Percentiles rank a stretch among this genome's conserved stretches.
These are phyloP conservation scores for Campopleginae sp. DNA, from an alignment of 2,888 invertebrate genomes.

Conservation along the genomic window DNA sequence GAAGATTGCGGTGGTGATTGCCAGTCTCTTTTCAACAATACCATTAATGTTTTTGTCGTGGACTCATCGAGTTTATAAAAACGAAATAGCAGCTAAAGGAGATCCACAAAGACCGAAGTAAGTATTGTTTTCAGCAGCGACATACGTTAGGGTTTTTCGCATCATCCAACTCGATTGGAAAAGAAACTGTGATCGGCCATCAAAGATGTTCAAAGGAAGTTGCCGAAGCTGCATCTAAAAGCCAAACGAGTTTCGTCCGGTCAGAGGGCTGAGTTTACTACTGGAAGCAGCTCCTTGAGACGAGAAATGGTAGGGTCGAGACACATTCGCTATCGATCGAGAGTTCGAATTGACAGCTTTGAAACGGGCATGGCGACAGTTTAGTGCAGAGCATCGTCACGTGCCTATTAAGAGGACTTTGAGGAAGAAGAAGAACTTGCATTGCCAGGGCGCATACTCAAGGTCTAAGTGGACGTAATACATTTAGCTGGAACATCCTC, in stretches of 20 bases:
- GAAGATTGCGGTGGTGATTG: constrained; percentile 25
- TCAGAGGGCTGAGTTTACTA: constrained; percentile 15
- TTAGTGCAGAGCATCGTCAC: constrained; percentile 12
- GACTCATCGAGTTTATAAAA: not conserved
- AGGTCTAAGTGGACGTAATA: constrained; percentile 82
- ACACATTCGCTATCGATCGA: constrained; percentile 33
- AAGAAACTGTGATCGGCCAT: not conserved
- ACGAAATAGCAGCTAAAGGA: constrained; percentile 15
- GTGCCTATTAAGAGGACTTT: constrained; percentile 76
- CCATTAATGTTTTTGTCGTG: constrained; percentile 58
- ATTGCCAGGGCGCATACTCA: constrained; percentile 77
- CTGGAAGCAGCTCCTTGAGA: not conserved
- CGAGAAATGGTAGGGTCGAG: constrained; percentile 32
- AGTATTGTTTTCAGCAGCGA: not conserved
- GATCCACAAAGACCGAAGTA: not conserved
- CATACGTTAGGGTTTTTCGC: not conserved
- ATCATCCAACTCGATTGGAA: not conserved
- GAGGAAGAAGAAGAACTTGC: constrained; percentile 32
- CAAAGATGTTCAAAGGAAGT: constrained; percentile 11
- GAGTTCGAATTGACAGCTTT: constrained; percentile 34
- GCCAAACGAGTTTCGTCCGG: constrained; percentile 5
- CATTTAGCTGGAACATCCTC: constrained; percentile 79
- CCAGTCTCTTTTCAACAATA: constrained; percentile 58
- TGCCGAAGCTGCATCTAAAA: not conserved
- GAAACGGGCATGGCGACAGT: constrained; percentile 26